Evolutionary conservation across 2,113 vertebrate species (phyloP).

Genomic region (Cricetomys ansorgei): DNA sequence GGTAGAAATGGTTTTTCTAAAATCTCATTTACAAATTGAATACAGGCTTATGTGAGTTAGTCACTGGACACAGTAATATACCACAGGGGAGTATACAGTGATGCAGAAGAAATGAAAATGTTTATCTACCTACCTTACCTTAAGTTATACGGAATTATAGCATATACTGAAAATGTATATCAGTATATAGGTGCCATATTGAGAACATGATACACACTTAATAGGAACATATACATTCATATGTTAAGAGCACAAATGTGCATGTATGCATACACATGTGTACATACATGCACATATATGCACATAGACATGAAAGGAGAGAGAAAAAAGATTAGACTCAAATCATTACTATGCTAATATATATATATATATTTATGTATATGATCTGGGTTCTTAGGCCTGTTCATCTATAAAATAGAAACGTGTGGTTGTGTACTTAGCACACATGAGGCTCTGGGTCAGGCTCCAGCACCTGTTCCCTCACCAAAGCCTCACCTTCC

Average conservation of each 20-base stretch:
- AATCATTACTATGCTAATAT: neutral
- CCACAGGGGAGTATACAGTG: neutral
- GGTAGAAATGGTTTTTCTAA: neutral
- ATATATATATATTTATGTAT: neutral
- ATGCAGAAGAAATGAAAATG: neutral
- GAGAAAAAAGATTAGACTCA: neutral
- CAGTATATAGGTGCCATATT: neutral
- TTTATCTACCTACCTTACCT: neutral
- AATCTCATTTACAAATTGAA: slow-evolving; percentile 2
- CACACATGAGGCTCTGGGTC: too few relatives aligned
- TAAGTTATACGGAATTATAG: neutral
- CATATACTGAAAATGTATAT: neutral
- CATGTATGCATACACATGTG: neutral
- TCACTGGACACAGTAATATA: neutral
- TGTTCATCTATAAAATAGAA: neutral
- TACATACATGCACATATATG: neutral
- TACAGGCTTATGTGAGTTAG: neutral
- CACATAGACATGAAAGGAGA: neutral
- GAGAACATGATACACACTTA: neutral
- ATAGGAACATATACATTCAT: neutral
- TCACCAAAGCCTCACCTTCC: neutral
- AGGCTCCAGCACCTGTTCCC: neutral
- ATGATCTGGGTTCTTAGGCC: neutral
- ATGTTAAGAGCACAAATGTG: neutral
- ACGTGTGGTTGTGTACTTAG: neutral